These are phyloP conservation scores for Exocentrus adspersus DNA, from an alignment of 2,888 invertebrate species.

Conservation along the genomic window DNA sequence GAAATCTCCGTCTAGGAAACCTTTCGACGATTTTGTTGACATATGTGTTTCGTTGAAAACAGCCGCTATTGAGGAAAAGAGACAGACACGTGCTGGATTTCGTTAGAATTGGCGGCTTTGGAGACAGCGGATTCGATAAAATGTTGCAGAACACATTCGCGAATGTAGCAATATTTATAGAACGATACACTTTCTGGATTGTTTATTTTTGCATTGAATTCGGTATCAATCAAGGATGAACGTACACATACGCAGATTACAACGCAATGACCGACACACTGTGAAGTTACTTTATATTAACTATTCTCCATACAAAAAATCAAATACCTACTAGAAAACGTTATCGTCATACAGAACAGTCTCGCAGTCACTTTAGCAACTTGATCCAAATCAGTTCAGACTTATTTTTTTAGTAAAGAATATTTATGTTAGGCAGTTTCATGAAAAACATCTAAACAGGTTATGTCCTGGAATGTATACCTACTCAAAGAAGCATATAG, in stretches of 20 bases:
- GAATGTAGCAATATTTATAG: slow-evolving; percentile 35
- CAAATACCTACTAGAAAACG: too few relatives aligned
- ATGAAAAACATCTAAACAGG: too few relatives aligned
- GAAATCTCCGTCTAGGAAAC: background rate
- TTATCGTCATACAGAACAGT: too few relatives aligned
- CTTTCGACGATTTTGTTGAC: background rate
- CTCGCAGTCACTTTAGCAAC: too few relatives aligned
- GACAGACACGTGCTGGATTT: slow-evolving; percentile 35
- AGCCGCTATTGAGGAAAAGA: background rate
- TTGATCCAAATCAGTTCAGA: too few relatives aligned
- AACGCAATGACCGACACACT: background rate
- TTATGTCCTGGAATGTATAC: too few relatives aligned
- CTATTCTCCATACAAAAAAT: too few relatives aligned
- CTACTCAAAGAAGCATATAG: too few relatives aligned
- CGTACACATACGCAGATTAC: background rate
- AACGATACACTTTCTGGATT: slow-evolving; percentile 29
- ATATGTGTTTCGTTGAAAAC: background rate
- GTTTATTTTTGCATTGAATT: slow-evolving; percentile 29
- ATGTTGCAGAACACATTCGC: slow-evolving; percentile 34
- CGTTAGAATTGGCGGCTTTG: slow-evolving; percentile 25
- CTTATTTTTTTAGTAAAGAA: too few relatives aligned
- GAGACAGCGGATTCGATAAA: slow-evolving; percentile 32
- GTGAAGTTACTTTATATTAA: too few relatives aligned
- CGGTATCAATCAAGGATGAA: slow-evolving; percentile 29
- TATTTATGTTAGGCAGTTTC: too few relatives aligned